Conservation (phyloP, 2,797 vertebrate genomes). For the Peromyscus melanophrys region DNA sequence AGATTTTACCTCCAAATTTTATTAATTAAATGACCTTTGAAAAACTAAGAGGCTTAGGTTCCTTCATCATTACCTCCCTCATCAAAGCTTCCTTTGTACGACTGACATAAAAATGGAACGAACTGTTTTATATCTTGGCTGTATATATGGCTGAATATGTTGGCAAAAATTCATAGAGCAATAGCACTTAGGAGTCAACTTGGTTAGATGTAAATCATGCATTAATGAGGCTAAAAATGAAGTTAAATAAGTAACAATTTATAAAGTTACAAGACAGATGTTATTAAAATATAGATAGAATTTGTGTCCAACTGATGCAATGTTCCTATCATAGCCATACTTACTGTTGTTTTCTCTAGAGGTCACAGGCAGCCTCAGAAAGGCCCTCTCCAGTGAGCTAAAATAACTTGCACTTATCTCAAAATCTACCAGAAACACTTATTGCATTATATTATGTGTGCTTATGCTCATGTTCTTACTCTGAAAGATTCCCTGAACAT, state of each 20-base stretch:
- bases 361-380: background rate
- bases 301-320: background rate
- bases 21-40: background rate
- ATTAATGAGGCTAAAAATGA: background rate
- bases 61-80: background rate
- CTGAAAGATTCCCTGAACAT: background rate
- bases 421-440: background rate
- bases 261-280: background rate
- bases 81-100: background rate
- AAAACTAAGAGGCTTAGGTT: constrained; percentile 3
- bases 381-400: background rate
- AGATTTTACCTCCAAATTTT: background rate
- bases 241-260: background rate
- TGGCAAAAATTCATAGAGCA: background rate
- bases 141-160: background rate
- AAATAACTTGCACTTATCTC: background rate
- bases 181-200: background rate
- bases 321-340: background rate
- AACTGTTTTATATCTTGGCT: background rate
- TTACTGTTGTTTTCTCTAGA: background rate
- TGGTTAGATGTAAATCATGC: background rate
- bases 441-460: too few relatives aligned
- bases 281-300: background rate
- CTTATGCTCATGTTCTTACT: background rate
- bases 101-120: background rate